These are phyloP conservation scores for Drosophila sechellia DNA, from an alignment of 1,140 invertebrate species.

Conservation along the genomic window DNA sequence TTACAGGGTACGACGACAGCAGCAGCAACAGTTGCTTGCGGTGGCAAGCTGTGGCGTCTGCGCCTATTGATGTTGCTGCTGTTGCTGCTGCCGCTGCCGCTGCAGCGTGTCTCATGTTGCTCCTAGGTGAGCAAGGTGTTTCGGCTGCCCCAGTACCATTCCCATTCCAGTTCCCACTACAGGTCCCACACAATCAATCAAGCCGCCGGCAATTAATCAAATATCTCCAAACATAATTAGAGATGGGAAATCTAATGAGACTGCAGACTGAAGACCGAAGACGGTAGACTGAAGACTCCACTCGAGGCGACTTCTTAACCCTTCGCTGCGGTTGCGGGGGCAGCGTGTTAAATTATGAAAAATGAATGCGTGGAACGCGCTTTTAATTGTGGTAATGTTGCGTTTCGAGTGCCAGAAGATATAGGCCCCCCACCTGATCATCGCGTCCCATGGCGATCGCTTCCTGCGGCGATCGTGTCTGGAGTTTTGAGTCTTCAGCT, in stretches of 20 bases:
- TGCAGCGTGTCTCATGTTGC: conserved; percentile 65
- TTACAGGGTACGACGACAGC: conserved; percentile 35
- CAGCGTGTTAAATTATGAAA: conserved; percentile 83
- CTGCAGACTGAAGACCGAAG: neutral
- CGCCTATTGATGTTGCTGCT: conserved; percentile 54
- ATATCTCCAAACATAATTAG: conserved; percentile 79
- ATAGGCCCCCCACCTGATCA: conserved; percentile 43
- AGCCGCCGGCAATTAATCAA: conserved; percentile 80
- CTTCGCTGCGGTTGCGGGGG: conserved; percentile 60
- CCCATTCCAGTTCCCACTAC: conserved; percentile 22
- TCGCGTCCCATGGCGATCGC: conserved; percentile 48
- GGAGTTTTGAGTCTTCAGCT: conserved; percentile 20
- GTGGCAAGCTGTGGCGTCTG: conserved; percentile 75
- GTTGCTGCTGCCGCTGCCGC: conserved; percentile 16
- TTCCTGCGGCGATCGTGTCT: conserved; percentile 51
- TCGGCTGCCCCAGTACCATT: conserved; percentile 24
- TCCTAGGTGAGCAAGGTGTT: conserved; percentile 54
- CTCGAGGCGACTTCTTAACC: conserved; percentile 52
- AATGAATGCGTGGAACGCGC: conserved; percentile 80
- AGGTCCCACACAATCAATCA: conserved; percentile 71
- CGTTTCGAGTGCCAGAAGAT: conserved; percentile 42
- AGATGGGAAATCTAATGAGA: conserved; percentile 82
- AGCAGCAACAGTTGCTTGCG: conserved; percentile 73
- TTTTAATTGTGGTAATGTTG: conserved; percentile 82
- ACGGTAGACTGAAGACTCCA: conserved; percentile 7